phyloP scores from a whole-genome alignment of 30 jellyfish, hydroid and myxozoan genomes.

The Hydractinia echinata region DNA sequence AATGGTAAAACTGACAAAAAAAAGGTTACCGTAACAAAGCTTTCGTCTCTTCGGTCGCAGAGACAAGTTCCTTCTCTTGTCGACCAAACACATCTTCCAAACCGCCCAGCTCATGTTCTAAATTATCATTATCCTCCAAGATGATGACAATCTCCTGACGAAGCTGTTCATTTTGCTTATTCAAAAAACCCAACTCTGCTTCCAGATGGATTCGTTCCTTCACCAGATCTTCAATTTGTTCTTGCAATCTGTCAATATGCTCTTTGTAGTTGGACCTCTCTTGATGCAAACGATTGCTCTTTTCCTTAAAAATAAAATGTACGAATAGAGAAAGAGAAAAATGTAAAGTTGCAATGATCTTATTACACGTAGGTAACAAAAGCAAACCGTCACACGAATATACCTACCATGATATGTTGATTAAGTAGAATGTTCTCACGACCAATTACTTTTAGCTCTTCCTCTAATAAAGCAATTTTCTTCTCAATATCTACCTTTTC shows the following conservation, averaged over 20 bases:
- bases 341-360: too few relatives aligned
- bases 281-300: conserved; percentile 48
- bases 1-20: not conserved
- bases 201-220: conserved; percentile 81
- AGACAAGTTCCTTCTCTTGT: conserved; percentile 70
- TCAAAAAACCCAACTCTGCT: conserved; percentile 82
- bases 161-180: conserved; percentile 84
- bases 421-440: conserved; percentile 55
- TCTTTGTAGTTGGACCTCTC: conserved; percentile 62
- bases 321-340: too few relatives aligned
- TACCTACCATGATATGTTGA: conserved; percentile 12
- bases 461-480: conserved; percentile 51
- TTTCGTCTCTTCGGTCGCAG: conserved; percentile 87
- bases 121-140: conserved; percentile 83
- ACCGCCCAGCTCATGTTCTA: conserved; percentile 82
- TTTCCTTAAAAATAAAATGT: not conserved
- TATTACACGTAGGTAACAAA: too few relatives aligned
- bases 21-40: conserved; percentile 41
- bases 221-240: conserved; percentile 71
- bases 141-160: conserved; percentile 91
- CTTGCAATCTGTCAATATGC: conserved; percentile 58
- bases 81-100: conserved; percentile 70
- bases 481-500: conserved; percentile 60
- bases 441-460: conserved; percentile 46
- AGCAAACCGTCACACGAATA: too few relatives aligned